phyloP scores from a whole-genome alignment of 2,113 vertebrate genomes.

The Albula goreensis region DNA sequence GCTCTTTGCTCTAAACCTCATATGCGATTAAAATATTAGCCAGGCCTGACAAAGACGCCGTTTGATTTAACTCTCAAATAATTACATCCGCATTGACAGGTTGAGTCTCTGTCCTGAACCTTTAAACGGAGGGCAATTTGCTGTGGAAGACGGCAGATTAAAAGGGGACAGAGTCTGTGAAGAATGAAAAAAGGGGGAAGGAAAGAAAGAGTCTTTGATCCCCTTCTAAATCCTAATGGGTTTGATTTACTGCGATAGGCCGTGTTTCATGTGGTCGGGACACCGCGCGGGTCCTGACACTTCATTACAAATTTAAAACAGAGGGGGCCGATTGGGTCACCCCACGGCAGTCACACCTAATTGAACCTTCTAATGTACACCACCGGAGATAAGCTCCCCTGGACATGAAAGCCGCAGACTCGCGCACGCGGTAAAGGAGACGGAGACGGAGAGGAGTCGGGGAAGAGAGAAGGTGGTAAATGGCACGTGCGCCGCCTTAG shows the following conservation, averaged over 20 bases:
- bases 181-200: not conserved
- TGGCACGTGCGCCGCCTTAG: not conserved
- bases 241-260: constrained; percentile 24
- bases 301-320: constrained; percentile 30
- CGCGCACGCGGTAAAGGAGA: not conserved
- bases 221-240: constrained; percentile 37
- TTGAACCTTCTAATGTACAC: constrained; percentile 22
- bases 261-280: constrained; percentile 21
- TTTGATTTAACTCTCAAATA: constrained; percentile 27
- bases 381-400: not conserved
- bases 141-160: constrained; percentile 7
- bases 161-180: constrained; percentile 19
- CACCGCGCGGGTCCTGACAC: not conserved
- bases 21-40: constrained; percentile 27
- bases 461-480: not conserved
- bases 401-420: not conserved
- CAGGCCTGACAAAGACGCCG: not conserved
- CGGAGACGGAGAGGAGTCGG: not conserved
- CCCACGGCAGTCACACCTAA: constrained; percentile 15
- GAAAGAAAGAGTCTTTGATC: constrained; percentile 35
- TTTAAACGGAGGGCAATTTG: constrained; percentile 29
- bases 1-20: constrained; percentile 3
- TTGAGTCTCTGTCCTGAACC: constrained; percentile 24
- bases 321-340: constrained; percentile 22
- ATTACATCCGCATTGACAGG: constrained; percentile 27